Evolutionary conservation across 1,140 invertebrate genomes (phyloP), one percentile per base, ranked within the genome.

Genomic region (Eumeta japonica): DNA sequence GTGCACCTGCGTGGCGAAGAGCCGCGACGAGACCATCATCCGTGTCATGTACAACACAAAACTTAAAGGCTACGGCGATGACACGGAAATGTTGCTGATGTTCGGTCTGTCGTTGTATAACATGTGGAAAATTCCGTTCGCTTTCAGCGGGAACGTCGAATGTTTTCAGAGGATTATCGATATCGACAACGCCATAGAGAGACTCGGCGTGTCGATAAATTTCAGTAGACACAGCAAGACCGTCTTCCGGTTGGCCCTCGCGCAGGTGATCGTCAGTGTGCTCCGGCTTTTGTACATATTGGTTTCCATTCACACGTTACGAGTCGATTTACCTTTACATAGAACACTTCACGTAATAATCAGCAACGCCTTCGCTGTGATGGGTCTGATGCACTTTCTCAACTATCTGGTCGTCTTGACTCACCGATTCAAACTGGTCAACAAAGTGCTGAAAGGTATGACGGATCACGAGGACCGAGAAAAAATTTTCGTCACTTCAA

Each of bases 11-110:
- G 50, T 37, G 28, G 47, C 37, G 33, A 46, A 37, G 27, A 11
- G 13, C 3, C 37, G 55, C 29, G 55, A 59, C 13, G 53, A 64
- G 32, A 58, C 57, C 1, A 52, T 70, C 12, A 13, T 66, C 10
- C 45, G 59, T 11, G 36, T 38, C 4, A 31, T 66, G 7, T 64
- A 56, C 12, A 41, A 56, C n/a, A 66, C 62, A 0, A 59, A 53
- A 45, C 39, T 65, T 12, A 43, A 59, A 37, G 50, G 50, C 5
- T 70, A 70, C 28, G 62, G 62, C 0, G 65, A 70, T 35, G 42
- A 49, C n/a, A 48, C 49, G 15, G 62, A 70, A 45, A 48, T 48
- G 15, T 14, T 58, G 10, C 32, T 41, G 4, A 54, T 52, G 11
- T 36, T 46, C 7, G 2, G 45, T 1, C 65, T 47, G 15, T 45